Evolutionary conservation across 2,113 vertebrate species (phyloP).

Genomic region (Arenaria interpres): DNA sequence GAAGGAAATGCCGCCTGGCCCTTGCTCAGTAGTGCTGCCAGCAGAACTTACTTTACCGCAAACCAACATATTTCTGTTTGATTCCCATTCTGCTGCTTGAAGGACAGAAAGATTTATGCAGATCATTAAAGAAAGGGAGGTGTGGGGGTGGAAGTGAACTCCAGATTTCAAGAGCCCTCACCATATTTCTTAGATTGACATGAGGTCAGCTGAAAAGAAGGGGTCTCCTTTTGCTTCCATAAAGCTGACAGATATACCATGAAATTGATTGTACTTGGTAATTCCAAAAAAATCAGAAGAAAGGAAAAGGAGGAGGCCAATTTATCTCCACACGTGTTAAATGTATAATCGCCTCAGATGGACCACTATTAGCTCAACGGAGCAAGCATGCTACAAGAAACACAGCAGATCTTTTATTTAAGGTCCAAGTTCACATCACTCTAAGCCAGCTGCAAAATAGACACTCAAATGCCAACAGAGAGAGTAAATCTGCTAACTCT

Average conservation of each 20-base stretch:
- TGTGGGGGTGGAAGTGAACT: not conserved
- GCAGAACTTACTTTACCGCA: not conserved
- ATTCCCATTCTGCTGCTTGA: not conserved
- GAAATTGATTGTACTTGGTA: not conserved
- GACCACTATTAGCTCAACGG: not conserved
- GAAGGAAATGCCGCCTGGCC: not conserved
- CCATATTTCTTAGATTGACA: not conserved
- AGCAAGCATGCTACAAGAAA: not conserved
- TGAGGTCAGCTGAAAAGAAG: not conserved
- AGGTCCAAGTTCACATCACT: not conserved
- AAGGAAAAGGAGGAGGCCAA: not conserved
- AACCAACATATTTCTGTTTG: not conserved
- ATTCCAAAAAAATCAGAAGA: not conserved
- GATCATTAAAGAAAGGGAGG: not conserved
- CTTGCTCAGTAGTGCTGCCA: not conserved
- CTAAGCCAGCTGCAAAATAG: not conserved
- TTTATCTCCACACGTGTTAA: not conserved
- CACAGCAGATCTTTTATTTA: not conserved
- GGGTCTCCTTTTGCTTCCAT: not conserved
- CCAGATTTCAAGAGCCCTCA: not conserved
- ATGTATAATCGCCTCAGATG: not conserved
- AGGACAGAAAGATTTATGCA: not conserved
- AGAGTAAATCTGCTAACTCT: not conserved
- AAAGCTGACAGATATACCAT: not conserved
- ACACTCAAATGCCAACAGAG: not conserved